phyloP scores from a whole-genome alignment of 2,888 invertebrate species.

The Meiosimyza platycephala region DNA sequence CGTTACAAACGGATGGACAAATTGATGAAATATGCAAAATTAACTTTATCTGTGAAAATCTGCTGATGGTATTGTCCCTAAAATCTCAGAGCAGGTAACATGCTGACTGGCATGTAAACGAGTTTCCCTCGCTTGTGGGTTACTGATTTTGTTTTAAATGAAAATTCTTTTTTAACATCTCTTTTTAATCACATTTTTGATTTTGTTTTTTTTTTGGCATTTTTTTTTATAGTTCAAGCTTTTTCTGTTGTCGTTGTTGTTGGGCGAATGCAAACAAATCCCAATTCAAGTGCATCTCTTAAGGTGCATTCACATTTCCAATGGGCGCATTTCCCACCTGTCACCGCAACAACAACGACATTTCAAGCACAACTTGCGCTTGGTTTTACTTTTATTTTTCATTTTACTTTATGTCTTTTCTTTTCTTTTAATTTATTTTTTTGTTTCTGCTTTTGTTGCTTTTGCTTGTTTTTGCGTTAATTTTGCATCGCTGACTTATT shows the following conservation, averaged over 20 bases:
- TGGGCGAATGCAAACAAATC: conserved; percentile 24
- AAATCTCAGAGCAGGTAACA: no score
- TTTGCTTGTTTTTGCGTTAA: conserved; percentile 23
- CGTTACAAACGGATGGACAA: no score
- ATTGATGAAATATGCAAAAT: no score
- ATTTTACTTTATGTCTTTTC: conserved; percentile 1
- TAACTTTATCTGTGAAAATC: no score
- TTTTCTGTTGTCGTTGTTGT: conserved; percentile 6
- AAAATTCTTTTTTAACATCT: background rate
- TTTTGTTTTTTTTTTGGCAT: background rate
- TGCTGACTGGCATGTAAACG: background rate
- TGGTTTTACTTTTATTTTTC: conserved; percentile 11
- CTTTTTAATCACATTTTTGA: conserved; percentile 5
- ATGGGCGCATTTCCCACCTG: conserved; percentile 25
- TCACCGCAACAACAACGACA: background rate
- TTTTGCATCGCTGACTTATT: conserved; percentile 26
- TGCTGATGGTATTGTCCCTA: no score
- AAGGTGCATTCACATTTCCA: conserved; percentile 34
- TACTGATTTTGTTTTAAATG: conserved; percentile 14
- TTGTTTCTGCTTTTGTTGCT: background rate
- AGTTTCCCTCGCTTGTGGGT: conserved; percentile 9
- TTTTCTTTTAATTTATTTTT: conserved; percentile 17
- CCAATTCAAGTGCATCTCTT: conserved; percentile 28
- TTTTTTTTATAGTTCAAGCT: conserved; percentile 5
- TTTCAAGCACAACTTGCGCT: conserved; percentile 21